Evolutionary conservation across 23 tunicate species (phyloP).

Genomic region (Botrylloides violaceus): DNA sequence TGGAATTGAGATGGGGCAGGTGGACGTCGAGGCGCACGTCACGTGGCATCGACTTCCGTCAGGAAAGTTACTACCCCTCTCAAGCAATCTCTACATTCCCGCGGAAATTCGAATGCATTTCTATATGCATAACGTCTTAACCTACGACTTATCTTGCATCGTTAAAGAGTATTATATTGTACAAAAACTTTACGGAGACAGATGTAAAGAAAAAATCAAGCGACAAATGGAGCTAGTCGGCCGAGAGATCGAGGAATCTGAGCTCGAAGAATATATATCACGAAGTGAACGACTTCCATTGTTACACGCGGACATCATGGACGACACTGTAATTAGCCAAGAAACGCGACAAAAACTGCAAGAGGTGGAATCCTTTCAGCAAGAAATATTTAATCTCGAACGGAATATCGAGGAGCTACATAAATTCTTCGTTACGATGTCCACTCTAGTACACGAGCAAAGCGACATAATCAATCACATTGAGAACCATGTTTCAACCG

Average conservation of each 20-base stretch:
- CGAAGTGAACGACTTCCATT: constrained; percentile 44
- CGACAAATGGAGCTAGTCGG: constrained; percentile 61
- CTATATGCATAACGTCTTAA: constrained; percentile 33
- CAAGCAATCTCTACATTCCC: constrained; percentile 31
- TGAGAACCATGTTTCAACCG: constrained; percentile 45
- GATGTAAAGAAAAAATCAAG: constrained; percentile 36
- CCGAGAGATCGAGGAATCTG: constrained; percentile 18
- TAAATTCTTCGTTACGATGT: constrained; percentile 54
- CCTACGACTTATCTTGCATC: constrained; percentile 23
- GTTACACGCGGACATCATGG: constrained; percentile 42
- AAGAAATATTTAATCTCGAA: constrained; percentile 39
- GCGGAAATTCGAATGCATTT: constrained; percentile 69
- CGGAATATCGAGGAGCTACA: constrained; percentile 54
- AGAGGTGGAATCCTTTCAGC: constrained; percentile 56
- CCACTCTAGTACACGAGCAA: constrained; percentile 67
- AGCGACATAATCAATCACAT: constrained; percentile 71
- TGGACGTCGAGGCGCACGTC: constrained; percentile 27
- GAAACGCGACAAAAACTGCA: constrained; percentile 51
- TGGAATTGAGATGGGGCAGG: not conserved
- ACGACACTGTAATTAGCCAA: constrained; percentile 52
- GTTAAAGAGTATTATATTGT: constrained; percentile 49
- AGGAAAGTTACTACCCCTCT: constrained; percentile 18
- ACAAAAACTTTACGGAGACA: constrained; percentile 59
- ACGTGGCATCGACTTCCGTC: constrained; percentile 39
- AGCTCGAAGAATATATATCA: constrained; percentile 22